phyloP scores from a whole-genome alignment of 23 tunicate genomes.

The Corella eumyota region DNA sequence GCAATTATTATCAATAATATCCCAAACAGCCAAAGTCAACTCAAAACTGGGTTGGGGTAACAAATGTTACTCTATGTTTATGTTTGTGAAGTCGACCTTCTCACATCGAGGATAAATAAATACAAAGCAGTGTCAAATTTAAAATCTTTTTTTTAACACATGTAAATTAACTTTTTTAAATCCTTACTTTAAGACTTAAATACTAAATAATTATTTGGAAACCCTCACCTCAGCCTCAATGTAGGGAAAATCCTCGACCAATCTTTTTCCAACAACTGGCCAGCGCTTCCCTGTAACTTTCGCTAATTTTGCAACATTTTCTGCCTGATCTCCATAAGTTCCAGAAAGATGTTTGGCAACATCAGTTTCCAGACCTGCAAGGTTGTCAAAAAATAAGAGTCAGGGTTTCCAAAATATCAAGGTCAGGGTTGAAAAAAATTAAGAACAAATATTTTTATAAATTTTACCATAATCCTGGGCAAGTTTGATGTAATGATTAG shows the following conservation, averaged over 20 bases:
- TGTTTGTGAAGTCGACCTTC: too few relatives aligned
- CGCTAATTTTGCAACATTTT: slow-evolving; percentile 66
- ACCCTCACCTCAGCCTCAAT: slow-evolving; percentile 81
- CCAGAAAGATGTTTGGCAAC: slow-evolving; percentile 83
- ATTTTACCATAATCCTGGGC: slow-evolving; percentile 78
- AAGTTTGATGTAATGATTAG: slow-evolving; percentile 77
- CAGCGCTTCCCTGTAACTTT: slow-evolving; percentile 77
- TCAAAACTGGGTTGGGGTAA: too few relatives aligned
- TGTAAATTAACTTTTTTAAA: too few relatives aligned
- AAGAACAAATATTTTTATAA: slow-evolving; percentile 1
- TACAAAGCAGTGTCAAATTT: too few relatives aligned
- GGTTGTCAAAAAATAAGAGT: too few relatives aligned
- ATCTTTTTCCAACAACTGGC: slow-evolving; percentile 77
- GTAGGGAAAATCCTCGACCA: slow-evolving; percentile 86
- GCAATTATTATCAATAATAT: too few relatives aligned
- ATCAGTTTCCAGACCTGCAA: slow-evolving; percentile 75
- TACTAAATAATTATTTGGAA: background rate
- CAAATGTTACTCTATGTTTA: too few relatives aligned
- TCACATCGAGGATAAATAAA: too few relatives aligned
- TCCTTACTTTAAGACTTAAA: background rate
- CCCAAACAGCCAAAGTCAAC: too few relatives aligned
- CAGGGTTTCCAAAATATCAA: too few relatives aligned
- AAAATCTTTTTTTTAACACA: too few relatives aligned
- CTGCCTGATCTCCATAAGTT: slow-evolving; percentile 82
- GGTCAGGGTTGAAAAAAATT: background rate